Conservation (phyloP, 2,797 vertebrate genomes). For the Siniperca obscura region DNA sequence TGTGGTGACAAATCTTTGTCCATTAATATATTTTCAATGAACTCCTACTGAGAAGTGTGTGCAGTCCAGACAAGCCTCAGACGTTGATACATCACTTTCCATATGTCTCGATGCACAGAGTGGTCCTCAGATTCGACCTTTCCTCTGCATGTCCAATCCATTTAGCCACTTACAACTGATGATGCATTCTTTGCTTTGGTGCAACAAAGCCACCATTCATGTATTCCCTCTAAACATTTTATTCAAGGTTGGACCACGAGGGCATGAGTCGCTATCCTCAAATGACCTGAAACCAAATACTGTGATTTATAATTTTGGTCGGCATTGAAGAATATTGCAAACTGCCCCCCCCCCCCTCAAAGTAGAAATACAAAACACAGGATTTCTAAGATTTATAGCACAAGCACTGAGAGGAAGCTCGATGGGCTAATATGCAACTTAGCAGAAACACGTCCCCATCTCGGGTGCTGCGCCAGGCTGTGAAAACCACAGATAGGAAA, state of each 20-base stretch:
- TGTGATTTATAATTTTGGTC: conserved; percentile 38
- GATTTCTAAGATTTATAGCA: conserved; percentile 3
- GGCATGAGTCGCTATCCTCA: conserved; percentile 46
- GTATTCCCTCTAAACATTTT: conserved; percentile 40
- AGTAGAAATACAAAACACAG: not conserved
- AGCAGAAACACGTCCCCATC: not conserved
- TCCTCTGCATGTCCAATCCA: conserved; percentile 49
- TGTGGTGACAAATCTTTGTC: not conserved
- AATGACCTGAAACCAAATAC: conserved; percentile 45
- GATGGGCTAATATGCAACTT: conserved; percentile 12
- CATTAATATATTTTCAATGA: not conserved
- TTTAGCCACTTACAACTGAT: conserved; percentile 53
- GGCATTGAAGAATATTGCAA: not conserved
- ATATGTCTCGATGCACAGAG: conserved; percentile 24
- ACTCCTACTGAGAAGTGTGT: not conserved
- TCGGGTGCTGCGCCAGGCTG: not conserved
- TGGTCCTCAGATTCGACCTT: conserved; percentile 13
- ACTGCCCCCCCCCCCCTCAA: not conserved
- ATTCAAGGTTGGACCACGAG: conserved; percentile 47
- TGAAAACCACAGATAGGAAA: conserved; percentile 61
- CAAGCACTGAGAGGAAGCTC: not conserved
- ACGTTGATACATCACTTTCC: conserved; percentile 1
- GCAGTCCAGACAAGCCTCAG: not conserved
- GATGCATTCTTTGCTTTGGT: conserved; percentile 59
- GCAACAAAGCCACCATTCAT: conserved; percentile 74